Base-by-base conservation (phyloP, 2,888 invertebrate genomes). In the Ctenicera cuprea region DNA sequence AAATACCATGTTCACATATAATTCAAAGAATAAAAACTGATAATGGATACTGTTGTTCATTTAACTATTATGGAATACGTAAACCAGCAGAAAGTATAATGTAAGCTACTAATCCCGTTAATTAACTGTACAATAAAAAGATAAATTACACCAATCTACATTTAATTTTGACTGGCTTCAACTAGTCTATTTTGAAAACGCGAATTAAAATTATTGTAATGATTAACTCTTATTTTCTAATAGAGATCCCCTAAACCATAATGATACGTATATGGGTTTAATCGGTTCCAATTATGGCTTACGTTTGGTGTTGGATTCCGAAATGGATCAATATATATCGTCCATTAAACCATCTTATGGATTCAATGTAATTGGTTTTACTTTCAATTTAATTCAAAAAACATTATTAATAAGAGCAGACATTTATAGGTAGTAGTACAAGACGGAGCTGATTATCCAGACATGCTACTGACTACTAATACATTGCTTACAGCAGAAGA, bases 11-110 rank as follows among this genome's bases (percentile, higher is more conserved):
- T 76, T 79, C 68, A 0, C 83, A 88, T 7, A 84, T 90, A 0
- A 90, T 91, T 74, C 85, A 82, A 18, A 71, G 87, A 0, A 85
- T 88, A 3, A 90, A 89, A 77, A 89, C 90, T 0, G 85, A 82
- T 0, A 86, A 88, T 26, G 91, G 91, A 0, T 87, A 88, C 75
- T 91, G 91, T 75, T 91, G 91, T 61, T 81, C 88, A 0, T 91
- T 91, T 78, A 91, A 90, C 82, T 57, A 57, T 26, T 26, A 57
- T 3, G 57, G 57, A 26, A 33, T n/a, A 26, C 7, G 3, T 1
- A n/a, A 14, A 0, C 2, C n/a, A 3, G 26, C 26, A 26, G 26
- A 26, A 2, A 26, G 26, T 26, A 26, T 26, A 26, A 26, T 26
- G 26, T 26, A 26, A 26, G 26, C 5, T 26, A n/a, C n/a, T n/a